Evolutionary conservation across 2,888 invertebrate species (phyloP).

Genomic region (Incurvaria masculella): DNA sequence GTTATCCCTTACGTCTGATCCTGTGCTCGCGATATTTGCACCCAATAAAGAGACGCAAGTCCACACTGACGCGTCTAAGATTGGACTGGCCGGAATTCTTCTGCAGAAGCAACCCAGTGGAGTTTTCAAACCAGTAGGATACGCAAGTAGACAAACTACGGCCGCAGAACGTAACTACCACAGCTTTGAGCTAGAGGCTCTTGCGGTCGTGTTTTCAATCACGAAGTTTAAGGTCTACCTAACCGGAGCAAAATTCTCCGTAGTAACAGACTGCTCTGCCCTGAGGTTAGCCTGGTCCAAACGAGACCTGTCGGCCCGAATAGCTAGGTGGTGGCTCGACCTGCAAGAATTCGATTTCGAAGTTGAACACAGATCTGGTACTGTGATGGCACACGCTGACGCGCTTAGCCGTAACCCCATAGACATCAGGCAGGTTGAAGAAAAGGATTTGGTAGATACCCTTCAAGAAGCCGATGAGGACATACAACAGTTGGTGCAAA

Average conservation of each 20-base stretch:
- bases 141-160: conserved; percentile 16
- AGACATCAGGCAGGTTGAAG: too few relatives aligned
- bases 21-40: conserved; percentile 4
- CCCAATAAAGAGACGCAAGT: conserved; percentile 7
- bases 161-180: conserved; percentile 11
- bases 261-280: conserved; percentile 17
- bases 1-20: background rate
- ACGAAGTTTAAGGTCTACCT: background rate
- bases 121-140: conserved; percentile 13
- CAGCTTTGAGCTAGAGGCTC: conserved; percentile 13
- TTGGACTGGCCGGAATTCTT: conserved; percentile 9
- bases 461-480: too few relatives aligned
- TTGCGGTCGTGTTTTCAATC: background rate
- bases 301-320: conserved; percentile 14
- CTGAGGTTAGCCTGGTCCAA: conserved; percentile 16
- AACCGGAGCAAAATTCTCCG: conserved; percentile 1
- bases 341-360: conserved; percentile 18
- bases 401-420: conserved; percentile 16
- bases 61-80: conserved; percentile 10
- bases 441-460: too few relatives aligned
- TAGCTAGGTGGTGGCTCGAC: conserved; percentile 20
- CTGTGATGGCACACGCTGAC: conserved; percentile 19
- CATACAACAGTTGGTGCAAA: too few relatives aligned
- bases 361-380: conserved; percentile 17
- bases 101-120: conserved; percentile 9